Conservation (phyloP, 1,140 invertebrate species). For the Temnothorax nylanderi region DNA sequence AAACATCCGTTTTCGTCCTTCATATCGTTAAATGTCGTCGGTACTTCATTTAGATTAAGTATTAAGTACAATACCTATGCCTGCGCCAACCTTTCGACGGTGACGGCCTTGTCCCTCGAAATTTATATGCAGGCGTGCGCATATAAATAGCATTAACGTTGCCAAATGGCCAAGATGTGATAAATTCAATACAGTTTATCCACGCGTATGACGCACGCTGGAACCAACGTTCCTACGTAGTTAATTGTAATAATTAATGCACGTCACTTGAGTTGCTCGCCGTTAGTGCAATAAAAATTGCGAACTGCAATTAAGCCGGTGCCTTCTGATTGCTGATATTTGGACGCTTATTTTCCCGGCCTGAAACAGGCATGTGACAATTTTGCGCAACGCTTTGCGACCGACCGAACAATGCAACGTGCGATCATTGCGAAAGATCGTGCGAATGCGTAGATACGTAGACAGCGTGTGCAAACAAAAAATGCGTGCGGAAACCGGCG, state of each 20-base stretch:
- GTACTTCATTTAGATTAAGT: constrained; percentile 60
- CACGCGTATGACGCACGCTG: background rate
- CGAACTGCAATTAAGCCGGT: background rate
- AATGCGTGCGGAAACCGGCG: constrained; percentile 15
- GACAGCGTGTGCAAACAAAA: background rate
- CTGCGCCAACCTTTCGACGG: background rate
- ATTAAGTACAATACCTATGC: constrained; percentile 37
- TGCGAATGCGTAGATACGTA: background rate
- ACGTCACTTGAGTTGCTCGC: background rate
- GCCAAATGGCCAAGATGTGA: constrained; percentile 5
- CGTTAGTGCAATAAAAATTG: constrained; percentile 28
- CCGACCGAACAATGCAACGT: constrained; percentile 42
- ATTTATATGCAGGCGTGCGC: constrained; percentile 14
- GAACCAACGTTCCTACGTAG: background rate
- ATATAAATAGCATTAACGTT: background rate
- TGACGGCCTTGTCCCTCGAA: background rate
- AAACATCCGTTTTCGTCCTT: constrained; percentile 52
- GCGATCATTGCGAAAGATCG: constrained; percentile 41
- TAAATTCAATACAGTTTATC: constrained; percentile 16
- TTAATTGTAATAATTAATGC: constrained; percentile 35
- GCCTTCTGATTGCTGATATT: background rate
- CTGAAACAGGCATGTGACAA: constrained; percentile 23
- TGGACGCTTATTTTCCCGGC: background rate
- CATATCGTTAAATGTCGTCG: constrained; percentile 43
- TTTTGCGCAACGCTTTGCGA: constrained; percentile 41